These are phyloP conservation scores for Heliothis peltigera DNA, from an alignment of 2,888 invertebrate genomes.

Conservation along the genomic window DNA sequence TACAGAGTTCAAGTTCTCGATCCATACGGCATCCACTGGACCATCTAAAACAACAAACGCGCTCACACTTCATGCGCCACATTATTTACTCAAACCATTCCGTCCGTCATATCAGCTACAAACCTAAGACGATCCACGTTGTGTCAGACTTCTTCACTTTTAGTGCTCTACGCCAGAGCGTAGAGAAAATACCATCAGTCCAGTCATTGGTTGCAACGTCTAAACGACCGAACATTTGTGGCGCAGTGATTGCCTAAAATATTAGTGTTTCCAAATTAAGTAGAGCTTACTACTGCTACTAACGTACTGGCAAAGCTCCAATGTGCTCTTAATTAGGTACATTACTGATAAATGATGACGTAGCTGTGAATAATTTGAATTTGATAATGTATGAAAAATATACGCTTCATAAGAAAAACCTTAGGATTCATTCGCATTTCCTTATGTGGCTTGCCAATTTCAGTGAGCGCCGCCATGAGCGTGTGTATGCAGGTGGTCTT, in stretches of 20 bases:
- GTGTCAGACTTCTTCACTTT: constrained; percentile 93
- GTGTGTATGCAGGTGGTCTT: constrained; percentile 95
- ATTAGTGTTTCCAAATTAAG: too few species aligned
- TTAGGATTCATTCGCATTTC: constrained; percentile 98
- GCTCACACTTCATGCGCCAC: not conserved
- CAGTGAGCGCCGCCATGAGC: constrained; percentile 94
- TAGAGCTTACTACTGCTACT: too few species aligned
- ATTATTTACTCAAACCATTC: not conserved
- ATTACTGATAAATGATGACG: too few species aligned
- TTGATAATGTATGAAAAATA: not conserved
- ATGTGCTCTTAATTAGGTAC: too few species aligned
- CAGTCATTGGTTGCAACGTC: constrained; percentile 98
- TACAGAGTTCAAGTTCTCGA: constrained; percentile 97
- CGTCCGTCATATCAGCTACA: not conserved
- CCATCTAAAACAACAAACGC: constrained; percentile 89
- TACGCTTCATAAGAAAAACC: constrained; percentile 71
- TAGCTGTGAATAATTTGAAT: not conserved
- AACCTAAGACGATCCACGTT: constrained; percentile 91
- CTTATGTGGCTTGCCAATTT: constrained; percentile 93
- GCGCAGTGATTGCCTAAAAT: constrained; percentile 94
- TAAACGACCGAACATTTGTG: constrained; percentile 97
- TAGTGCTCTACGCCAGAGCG: constrained; percentile 95
- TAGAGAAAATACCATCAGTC: constrained; percentile 98
- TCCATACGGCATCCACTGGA: constrained; percentile 98
- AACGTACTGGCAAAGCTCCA: too few species aligned